Evolutionary conservation across 2,888 invertebrate genomes (phyloP), one percentile per base, ranked within the genome.

Genomic region (Ichneumoninae sp.): DNA sequence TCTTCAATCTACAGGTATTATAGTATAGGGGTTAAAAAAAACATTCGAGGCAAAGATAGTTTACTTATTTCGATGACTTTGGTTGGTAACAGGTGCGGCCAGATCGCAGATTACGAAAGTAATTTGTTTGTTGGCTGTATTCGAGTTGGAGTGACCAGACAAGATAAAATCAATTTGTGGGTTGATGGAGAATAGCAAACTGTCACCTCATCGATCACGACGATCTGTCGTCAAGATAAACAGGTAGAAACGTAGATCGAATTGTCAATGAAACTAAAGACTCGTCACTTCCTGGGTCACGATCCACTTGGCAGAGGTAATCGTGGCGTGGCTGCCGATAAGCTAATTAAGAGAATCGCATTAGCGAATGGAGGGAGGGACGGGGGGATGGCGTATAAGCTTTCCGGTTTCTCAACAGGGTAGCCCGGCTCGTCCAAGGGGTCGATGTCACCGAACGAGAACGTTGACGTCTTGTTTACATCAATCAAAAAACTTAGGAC

Each of bases 341-440:
- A 90, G 88, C 87, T 91, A 91, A 91, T 91, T 91, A 91, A 85
- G 80, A 87, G 89, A 89, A 90, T 91, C 90, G 89, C 88, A 89
- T 91, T 90, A 90, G 88, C 83, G 86, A 82, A 77, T 81, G 74
- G 82, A 3, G 30, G 44, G 44, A 19, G 19, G 19, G 19, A 19
- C 19, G 19, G 10, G 8, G 8, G 40, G 40, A 1, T 7, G 33
- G 33, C 7, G 85, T 87, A 88, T 88, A 76, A 77, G 81, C 63
- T 77, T 77, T 54, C 76, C 73, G 66, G 54, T 13, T 22, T 77
- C 66, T 44, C 71, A 30, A 69, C 65, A 22, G 77, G 73, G 77
- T 81, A 81, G 86, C 86, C 22, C 63, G 83, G 82, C 84, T 86
- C 83, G 87, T 87, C 86, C 87, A 82, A 83, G 89, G 87, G 91